A percentile compares a stretch with the other conserved stretches of the same genome.
These are phyloP conservation scores for Busseola fusca DNA, from an alignment of 2,888 invertebrate genomes.

Conservation along the genomic window DNA sequence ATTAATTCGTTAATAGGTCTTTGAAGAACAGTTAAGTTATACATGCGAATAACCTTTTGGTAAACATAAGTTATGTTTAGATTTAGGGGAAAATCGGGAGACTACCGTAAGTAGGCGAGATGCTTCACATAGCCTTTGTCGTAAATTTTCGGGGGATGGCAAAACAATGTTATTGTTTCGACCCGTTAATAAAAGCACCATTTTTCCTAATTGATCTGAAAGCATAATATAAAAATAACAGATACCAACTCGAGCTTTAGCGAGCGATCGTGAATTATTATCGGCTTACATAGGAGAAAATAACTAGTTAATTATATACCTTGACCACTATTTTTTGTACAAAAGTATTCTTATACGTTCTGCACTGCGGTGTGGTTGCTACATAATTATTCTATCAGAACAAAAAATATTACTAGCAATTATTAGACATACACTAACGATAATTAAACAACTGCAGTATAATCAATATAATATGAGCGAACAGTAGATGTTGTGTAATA, in stretches of 20 bases:
- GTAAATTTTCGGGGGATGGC: not conserved
- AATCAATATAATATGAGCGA: not conserved
- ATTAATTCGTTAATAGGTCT: not conserved
- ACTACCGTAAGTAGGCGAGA: not conserved
- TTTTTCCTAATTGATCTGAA: slow-evolving; percentile 13
- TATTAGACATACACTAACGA: not conserved
- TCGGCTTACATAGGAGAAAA: slow-evolving; percentile 15
- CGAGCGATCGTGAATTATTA: slow-evolving; percentile 25
- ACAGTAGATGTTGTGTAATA: not conserved
- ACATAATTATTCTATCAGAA: slow-evolving; percentile 22
- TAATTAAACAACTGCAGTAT: too few species aligned
- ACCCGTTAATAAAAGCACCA: slow-evolving; percentile 6
- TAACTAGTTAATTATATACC: slow-evolving; percentile 11
- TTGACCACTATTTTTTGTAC: slow-evolving; percentile 15
- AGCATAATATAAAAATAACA: slow-evolving; percentile 8
- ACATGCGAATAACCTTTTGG: not conserved
- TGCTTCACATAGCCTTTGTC: not conserved
- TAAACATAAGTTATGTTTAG: not conserved
- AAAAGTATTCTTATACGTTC: slow-evolving; percentile 2
- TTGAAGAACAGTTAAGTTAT: not conserved
- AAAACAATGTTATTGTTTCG: not conserved
- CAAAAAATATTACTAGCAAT: slow-evolving; percentile 20
- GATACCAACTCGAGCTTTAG: not conserved
- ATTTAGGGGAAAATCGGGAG: not conserved
- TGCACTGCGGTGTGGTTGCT: not conserved